These are phyloP conservation scores for Lutjanus erythropterus DNA, from an alignment of 2,113 vertebrate species.

Conservation along the genomic window DNA sequence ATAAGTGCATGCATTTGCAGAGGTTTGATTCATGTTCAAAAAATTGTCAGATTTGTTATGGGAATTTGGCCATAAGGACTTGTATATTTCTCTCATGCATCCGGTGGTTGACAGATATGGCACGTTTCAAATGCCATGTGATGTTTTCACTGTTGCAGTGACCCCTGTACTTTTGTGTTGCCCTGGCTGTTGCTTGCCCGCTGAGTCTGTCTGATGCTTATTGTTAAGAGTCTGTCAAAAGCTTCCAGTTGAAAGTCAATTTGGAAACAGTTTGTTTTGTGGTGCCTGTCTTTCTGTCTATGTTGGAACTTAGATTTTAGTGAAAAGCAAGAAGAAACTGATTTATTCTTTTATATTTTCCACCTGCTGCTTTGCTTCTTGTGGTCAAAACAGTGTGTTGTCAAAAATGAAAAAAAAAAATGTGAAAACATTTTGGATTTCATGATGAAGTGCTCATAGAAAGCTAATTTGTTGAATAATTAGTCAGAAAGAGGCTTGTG, in stretches of 20 bases:
- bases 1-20: constrained; percentile 73
- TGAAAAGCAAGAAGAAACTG: constrained; percentile 10
- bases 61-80: constrained; percentile 54
- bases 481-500: neutral
- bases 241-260: constrained; percentile 33
- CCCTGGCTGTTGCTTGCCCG: constrained; percentile 44
- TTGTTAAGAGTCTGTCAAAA: constrained; percentile 41
- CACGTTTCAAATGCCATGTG: constrained; percentile 29
- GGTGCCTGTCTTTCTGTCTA: constrained; percentile 29
- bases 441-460: constrained; percentile 20
- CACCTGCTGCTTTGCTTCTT: constrained; percentile 47
- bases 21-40: constrained; percentile 44
- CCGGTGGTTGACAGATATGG: constrained; percentile 21
- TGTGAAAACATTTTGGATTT: constrained; percentile 1
- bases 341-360: constrained; percentile 29
- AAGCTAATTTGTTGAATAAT: constrained; percentile 10
- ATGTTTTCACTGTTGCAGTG: constrained; percentile 55
- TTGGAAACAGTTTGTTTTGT: constrained; percentile 39
- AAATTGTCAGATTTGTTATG: constrained; percentile 39
- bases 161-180: constrained; percentile 37
- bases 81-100: constrained; percentile 46
- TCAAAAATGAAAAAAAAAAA: constrained; percentile 27
- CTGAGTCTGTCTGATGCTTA: constrained; percentile 54
- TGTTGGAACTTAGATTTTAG: constrained; percentile 25
- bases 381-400: constrained; percentile 43